phyloP scores from a whole-genome alignment of 2,888 invertebrate species.

The Rhimphoctona megacephalus region DNA sequence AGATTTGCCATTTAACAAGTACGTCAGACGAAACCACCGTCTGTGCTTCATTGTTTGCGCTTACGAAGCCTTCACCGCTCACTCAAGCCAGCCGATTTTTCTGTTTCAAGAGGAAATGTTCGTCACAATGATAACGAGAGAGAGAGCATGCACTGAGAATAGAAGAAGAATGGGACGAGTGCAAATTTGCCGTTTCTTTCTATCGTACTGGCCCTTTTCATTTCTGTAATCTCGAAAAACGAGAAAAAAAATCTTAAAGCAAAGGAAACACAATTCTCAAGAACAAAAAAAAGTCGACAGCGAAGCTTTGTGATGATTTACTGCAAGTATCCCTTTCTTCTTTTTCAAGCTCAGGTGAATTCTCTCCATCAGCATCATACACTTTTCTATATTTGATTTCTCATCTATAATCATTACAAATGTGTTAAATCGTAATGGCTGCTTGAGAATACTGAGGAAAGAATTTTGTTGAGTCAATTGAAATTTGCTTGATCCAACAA shows the following conservation, averaged over 20 bases:
- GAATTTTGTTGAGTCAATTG: no score
- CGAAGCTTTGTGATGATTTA: conserved; percentile 48
- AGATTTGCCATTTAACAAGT: conserved; percentile 13
- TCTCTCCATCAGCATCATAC: conserved; percentile 1
- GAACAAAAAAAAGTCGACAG: conserved; percentile 45
- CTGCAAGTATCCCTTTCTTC: conserved; percentile 32
- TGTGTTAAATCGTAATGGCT: conserved; percentile 3
- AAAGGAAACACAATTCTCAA: neutral
- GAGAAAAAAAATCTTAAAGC: neutral
- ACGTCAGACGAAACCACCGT: conserved; percentile 42
- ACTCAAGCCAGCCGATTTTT: conserved; percentile 11
- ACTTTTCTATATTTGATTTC: conserved; percentile 35
- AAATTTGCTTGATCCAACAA: no score
- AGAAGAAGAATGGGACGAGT: conserved; percentile 24
- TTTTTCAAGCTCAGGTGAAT: conserved; percentile 7
- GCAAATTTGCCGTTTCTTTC: conserved; percentile 43
- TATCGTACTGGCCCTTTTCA: conserved; percentile 20
- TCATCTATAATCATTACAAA: conserved; percentile 25
- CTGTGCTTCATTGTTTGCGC: conserved; percentile 53
- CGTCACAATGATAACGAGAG: conserved; percentile 52
- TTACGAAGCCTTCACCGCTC: conserved; percentile 24
- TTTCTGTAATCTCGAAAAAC: conserved; percentile 34
- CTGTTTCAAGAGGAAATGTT: conserved; percentile 23
- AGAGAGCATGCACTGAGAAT: no score
- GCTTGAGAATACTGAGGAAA: no score